Evolutionary conservation across 2,888 invertebrate species (phyloP).

Genomic region (Neocrepidodera transversa): DNA sequence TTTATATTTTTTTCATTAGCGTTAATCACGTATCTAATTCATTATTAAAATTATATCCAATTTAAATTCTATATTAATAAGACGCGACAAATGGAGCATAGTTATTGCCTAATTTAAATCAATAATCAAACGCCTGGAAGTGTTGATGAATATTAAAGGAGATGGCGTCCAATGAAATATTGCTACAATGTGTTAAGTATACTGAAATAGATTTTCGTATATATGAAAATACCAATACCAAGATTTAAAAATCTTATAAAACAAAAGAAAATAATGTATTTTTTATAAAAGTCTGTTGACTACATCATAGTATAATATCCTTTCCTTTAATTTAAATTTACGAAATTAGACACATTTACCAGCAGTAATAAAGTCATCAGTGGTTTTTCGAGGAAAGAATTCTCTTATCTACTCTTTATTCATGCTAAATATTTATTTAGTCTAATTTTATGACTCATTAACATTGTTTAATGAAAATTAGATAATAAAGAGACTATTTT

Average conservation of each 20-base stretch:
- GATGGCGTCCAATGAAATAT: constrained; percentile 4
- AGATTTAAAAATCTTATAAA: too few species aligned
- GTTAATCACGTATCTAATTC: too few species aligned
- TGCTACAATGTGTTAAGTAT: neutral
- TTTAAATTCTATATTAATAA: constrained; percentile 20
- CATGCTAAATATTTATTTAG: neutral
- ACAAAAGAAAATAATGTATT: too few species aligned
- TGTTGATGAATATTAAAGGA: constrained; percentile 11
- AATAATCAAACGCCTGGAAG: constrained; percentile 10
- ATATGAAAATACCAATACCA: too few species aligned
- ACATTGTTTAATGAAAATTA: too few species aligned
- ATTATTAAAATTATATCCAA: too few species aligned
- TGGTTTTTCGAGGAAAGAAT: neutral
- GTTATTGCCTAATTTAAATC: constrained; percentile 20
- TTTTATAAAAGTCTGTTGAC: too few species aligned
- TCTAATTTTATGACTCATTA: neutral
- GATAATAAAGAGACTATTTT: too few species aligned
- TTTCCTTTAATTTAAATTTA: neutral
- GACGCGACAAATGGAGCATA: constrained; percentile 15
- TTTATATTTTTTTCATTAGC: too few species aligned
- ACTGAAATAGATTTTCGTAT: neutral
- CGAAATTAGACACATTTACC: neutral
- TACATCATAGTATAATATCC: neutral
- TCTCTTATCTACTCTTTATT: neutral
- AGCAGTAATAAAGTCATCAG: neutral